These are phyloP conservation scores for Cylas formicarius DNA, from an alignment of 1,140 invertebrate genomes.

Conservation along the genomic window DNA sequence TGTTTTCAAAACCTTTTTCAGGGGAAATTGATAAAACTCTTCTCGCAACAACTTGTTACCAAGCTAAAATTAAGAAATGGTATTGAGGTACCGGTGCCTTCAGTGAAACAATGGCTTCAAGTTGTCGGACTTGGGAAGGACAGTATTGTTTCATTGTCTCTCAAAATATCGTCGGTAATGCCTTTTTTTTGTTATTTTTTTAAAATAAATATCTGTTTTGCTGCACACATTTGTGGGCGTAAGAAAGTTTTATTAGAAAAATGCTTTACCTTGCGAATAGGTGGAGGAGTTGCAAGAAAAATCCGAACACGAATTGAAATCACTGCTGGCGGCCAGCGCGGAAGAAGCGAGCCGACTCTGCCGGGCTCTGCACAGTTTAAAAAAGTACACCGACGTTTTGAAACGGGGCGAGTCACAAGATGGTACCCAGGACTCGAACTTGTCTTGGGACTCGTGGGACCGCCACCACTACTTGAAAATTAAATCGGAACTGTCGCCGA, in stretches of 20 bases:
- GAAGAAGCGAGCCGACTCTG: slow-evolving; percentile 75
- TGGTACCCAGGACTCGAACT: slow-evolving; percentile 54
- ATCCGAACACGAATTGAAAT: slow-evolving; percentile 72
- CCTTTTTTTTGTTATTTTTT: slow-evolving; percentile 3
- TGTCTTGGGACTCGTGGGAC: slow-evolving; percentile 95
- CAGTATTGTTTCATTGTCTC: slow-evolving; percentile 48
- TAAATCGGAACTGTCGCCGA: slow-evolving; percentile 49
- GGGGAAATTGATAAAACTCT: slow-evolving; percentile 90
- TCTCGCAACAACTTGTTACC: slow-evolving; percentile 81
- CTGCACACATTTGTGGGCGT: background rate
- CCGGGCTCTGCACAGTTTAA: slow-evolving; percentile 76
- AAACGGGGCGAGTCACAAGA: slow-evolving; percentile 41
- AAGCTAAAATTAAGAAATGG: slow-evolving; percentile 64
- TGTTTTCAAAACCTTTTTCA: no score
- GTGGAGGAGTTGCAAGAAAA: slow-evolving; percentile 76
- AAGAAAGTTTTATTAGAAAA: background rate
- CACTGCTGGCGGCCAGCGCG: slow-evolving; percentile 61
- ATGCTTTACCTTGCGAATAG: slow-evolving; percentile 7
- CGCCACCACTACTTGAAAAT: slow-evolving; percentile 37
- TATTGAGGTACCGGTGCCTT: slow-evolving; percentile 61
- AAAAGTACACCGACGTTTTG: slow-evolving; percentile 68
- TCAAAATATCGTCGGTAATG: slow-evolving; percentile 54
- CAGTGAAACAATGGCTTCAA: slow-evolving; percentile 80
- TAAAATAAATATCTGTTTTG: background rate
- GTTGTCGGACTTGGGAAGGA: slow-evolving; percentile 64